Evolutionary conservation across 2,797 vertebrate species (phyloP), one percentile per base, ranked within the genome.

Genomic region (Valencia hispanica): DNA sequence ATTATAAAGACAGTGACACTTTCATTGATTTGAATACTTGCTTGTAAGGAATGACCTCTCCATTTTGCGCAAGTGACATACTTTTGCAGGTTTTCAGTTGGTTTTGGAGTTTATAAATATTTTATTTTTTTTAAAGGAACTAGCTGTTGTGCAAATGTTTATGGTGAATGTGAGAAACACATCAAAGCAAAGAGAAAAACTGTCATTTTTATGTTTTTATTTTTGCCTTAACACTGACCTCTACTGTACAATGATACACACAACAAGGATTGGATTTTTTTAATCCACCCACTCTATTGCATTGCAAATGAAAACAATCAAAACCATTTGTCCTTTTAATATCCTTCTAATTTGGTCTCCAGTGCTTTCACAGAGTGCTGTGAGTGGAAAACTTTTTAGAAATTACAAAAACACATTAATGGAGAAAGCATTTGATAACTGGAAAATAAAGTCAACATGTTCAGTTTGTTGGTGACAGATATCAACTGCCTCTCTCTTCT

Each of bases 401-500:
- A 17, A 41, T 34, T 25, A 39, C 22, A 63, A 10, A n/a, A 68
- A 22, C 45, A 48, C 72, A 63, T 1, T 47, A 30, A 34, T 63
- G 43, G 0, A 14, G 5, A 71, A 63, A 45, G 45, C 68, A 51
- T 51, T 63, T 75, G 8, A 39, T 69, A 27, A 53, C 47, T 32
- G 18, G 5, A 72, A 74, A 72, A 73, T 70, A 63, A 63, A 47
- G 48, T 53, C 27, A 43, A 51, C 45, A 1, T 50, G 63, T n/a
- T 51, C 22, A 68, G 10, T 41, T 70, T 53, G 32, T 41, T 43
- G 25, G 20, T 45, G 48, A 72, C 59, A 55, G 57, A 57, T 63
- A 45, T 65, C 61, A 45, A 63, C 22, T 0, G 27, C 27, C 30
- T 79, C 86, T 88, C 81, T 93, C 79, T 94, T 90, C 78, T 94